Evolutionary conservation across 2,113 vertebrate genomes (phyloP).

Genomic region (Sciurus niger): DNA sequence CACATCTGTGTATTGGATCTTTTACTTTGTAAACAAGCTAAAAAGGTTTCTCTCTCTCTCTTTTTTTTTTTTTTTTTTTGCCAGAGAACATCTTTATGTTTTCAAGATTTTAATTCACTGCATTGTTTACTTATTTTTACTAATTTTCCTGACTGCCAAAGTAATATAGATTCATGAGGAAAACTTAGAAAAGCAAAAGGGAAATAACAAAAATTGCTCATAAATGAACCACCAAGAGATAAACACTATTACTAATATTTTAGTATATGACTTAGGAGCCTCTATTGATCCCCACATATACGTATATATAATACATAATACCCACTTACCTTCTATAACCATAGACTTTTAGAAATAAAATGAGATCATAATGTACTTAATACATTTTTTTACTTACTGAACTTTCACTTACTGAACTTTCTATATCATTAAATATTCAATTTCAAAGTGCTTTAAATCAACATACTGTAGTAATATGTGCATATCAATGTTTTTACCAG

Average conservation of each 20-base stretch:
- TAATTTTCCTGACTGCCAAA: conserved; percentile 60
- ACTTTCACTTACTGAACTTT: background rate
- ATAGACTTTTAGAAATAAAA: background rate
- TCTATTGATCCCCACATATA: background rate
- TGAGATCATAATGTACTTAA: background rate
- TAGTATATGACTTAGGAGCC: background rate
- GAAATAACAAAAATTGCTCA: conserved; percentile 12
- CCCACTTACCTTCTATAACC: background rate
- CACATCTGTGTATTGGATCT: conserved; percentile 79
- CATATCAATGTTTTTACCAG: too few species aligned
- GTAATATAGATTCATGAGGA: background rate
- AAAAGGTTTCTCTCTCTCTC: conserved; percentile 43
- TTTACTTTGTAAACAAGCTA: conserved; percentile 79
- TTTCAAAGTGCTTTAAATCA: conserved; percentile 46
- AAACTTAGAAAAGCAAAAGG: conserved; percentile 56
- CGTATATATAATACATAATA: background rate
- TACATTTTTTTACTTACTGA: background rate
- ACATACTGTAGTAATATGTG: too few species aligned
- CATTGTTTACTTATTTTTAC: conserved; percentile 52
- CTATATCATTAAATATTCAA: conserved; percentile 28
- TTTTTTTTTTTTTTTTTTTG: background rate
- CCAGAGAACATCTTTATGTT: conserved; percentile 46
- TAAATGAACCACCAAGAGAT: background rate
- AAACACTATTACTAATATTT: background rate
- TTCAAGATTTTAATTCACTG: conserved; percentile 65